These are phyloP conservation scores for Hydractinia echinata DNA, from an alignment of 30 jellyfish, hydroid and myxozoan species.

Conservation along the genomic window DNA sequence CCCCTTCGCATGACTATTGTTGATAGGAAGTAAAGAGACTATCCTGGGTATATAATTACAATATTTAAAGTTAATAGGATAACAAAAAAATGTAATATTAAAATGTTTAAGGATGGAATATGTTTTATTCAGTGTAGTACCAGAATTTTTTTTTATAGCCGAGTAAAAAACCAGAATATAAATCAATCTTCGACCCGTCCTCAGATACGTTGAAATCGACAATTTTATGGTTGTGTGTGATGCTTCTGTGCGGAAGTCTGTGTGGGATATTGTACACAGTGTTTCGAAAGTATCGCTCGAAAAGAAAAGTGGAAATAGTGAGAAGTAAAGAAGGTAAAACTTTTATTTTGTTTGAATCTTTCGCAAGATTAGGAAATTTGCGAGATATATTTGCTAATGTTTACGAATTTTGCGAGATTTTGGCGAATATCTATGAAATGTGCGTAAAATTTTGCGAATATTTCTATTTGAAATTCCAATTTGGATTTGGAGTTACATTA, in stretches of 20 bases:
- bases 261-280: background rate
- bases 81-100: background rate
- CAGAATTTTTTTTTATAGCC: background rate
- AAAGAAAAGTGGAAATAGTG: no score
- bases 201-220: background rate
- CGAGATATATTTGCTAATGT: no score
- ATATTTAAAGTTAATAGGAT: background rate
- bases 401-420: no score
- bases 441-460: no score
- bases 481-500: no score
- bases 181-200: background rate
- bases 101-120: background rate
- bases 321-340: no score
- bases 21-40: background rate
- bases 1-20: no score
- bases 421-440: no score
- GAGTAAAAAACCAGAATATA: background rate
- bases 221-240: background rate
- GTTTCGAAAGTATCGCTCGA: no score
- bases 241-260: background rate
- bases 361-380: no score
- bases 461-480: no score
- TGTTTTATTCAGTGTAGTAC: background rate
- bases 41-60: background rate
- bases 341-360: no score